Evolutionary conservation across 2,113 vertebrate genomes (phyloP).

Genomic region (Thunnus thynnus): DNA sequence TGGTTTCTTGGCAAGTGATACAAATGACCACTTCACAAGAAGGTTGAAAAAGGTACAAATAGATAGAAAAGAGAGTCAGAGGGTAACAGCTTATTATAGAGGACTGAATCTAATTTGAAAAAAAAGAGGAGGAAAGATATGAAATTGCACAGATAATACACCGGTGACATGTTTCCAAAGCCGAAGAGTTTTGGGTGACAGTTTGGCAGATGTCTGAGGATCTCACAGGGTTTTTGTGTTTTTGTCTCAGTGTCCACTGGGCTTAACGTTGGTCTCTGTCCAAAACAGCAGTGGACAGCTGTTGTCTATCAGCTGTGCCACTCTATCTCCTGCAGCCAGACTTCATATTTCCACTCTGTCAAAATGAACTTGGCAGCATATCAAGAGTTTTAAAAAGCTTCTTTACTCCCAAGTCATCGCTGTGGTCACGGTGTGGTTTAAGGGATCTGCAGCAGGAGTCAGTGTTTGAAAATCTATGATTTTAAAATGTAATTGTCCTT

Average conservation of each 20-base stretch:
- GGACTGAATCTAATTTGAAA: background rate
- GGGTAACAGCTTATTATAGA: background rate
- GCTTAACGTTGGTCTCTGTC: conserved; percentile 34
- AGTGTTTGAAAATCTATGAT: background rate
- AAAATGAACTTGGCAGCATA: conserved; percentile 35
- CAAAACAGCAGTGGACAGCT: conserved; percentile 45
- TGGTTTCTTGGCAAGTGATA: background rate
- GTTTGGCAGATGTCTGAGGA: conserved; percentile 27
- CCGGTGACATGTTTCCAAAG: background rate
- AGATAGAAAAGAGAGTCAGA: background rate
- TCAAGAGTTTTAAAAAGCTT: conserved; percentile 26
- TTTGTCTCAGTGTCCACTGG: conserved; percentile 36
- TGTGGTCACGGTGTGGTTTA: background rate
- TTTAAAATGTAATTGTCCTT: background rate
- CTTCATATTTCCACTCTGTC: conserved; percentile 11
- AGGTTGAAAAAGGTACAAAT: background rate
- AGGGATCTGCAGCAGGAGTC: background rate
- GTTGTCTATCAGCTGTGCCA: conserved; percentile 31
- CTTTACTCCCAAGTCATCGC: conserved; percentile 20
- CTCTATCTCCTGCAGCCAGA: conserved; percentile 11
- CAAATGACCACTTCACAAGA: too few species aligned
- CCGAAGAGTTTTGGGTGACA: conserved; percentile 16
- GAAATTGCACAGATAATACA: background rate
- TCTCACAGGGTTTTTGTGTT: conserved; percentile 23
- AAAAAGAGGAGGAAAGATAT: background rate